Base-by-base conservation (phyloP, 2,113 vertebrate genomes). In the Acrocephalus arundinaceus region DNA sequence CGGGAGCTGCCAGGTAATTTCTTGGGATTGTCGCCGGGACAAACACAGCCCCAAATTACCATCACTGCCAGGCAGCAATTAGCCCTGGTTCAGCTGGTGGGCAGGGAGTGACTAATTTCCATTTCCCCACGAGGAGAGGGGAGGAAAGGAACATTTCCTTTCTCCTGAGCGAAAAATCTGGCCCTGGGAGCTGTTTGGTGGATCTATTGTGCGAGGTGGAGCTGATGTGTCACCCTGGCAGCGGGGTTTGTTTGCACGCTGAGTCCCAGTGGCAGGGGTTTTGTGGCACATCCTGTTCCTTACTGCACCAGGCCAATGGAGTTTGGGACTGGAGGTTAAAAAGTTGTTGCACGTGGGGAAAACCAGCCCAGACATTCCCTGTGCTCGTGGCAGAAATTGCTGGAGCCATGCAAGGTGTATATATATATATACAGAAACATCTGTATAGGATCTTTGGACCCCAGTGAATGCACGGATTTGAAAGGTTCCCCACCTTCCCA, bases 71-170 rank as follows among this genome's bases (percentile, higher is more conserved):
- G 51, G 68, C 0, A 82, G 58, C 43, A 85, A 89, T 87, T 23
- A 83, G 63, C 45, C 59, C 74, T 48, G 57, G 13, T 59, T 73
- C 82, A 67, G 51, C 39, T 51, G 49, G 6, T 58, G 72, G 31
- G 10, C 3, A 80, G 74, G 55, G 68, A 87, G 62, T 46, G 82
- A 83, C 49, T 92, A 33, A 88, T 80, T 85, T 77, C 65, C 76
- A 68, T 81, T 93, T 91, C 72, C 82, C 49, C 45, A 27, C 0
- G 7, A 74, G 68, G 13, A 89, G 7, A 70, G 18, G n/a, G 51
- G 79, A 95, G 52, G 76, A 94, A 93, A 92, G 61, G 61, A 86
- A 5, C n/a, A 30, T 81, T 88, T 93, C 75, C 59, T 90, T 67
- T 87, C 46, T 59, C 66, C 33, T 15, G 1, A 83, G 10, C 59